Evolutionary conservation across 2,888 invertebrate species (phyloP).

Genomic region (Labia minor): DNA sequence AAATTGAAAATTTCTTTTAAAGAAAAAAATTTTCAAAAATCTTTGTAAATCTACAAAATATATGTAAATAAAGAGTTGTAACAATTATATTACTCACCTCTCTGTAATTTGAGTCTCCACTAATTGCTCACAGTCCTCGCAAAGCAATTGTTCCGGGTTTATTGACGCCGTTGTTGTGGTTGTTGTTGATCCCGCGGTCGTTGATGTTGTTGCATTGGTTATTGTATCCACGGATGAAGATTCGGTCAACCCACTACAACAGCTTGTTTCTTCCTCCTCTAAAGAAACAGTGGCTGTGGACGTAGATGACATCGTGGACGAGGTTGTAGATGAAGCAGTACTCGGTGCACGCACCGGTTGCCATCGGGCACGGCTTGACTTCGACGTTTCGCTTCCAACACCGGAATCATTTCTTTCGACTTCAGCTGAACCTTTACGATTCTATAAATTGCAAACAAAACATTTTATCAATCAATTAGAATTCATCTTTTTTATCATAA

Average conservation of each 20-base stretch:
- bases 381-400: slow-evolving; percentile 84
- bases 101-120: slow-evolving; percentile 66
- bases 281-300: neutral
- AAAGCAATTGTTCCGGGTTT: slow-evolving; percentile 52
- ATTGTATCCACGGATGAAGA: slow-evolving; percentile 18
- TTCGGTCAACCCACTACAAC: slow-evolving; percentile 19
- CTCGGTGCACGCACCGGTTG: slow-evolving; percentile 29
- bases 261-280: neutral
- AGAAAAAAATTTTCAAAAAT: too few relatives aligned
- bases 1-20: too few relatives aligned
- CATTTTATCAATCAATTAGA: slow-evolving; percentile 18
- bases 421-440: slow-evolving; percentile 47
- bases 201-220: neutral
- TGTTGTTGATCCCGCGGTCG: slow-evolving; percentile 16
- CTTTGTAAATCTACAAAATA: neutral
- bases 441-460: slow-evolving; percentile 20
- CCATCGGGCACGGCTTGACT: slow-evolving; percentile 64
- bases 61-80: slow-evolving; percentile 4
- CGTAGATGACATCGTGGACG: slow-evolving; percentile 3
- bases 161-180: slow-evolving; percentile 34
- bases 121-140: slow-evolving; percentile 78
- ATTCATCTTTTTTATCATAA: too few relatives aligned
- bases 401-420: slow-evolving; percentile 88
- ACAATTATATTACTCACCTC: slow-evolving; percentile 35
- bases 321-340: slow-evolving; percentile 9